These are phyloP conservation scores for Rhingia campestris DNA, from an alignment of 2,888 invertebrate species.

Conservation along the genomic window DNA sequence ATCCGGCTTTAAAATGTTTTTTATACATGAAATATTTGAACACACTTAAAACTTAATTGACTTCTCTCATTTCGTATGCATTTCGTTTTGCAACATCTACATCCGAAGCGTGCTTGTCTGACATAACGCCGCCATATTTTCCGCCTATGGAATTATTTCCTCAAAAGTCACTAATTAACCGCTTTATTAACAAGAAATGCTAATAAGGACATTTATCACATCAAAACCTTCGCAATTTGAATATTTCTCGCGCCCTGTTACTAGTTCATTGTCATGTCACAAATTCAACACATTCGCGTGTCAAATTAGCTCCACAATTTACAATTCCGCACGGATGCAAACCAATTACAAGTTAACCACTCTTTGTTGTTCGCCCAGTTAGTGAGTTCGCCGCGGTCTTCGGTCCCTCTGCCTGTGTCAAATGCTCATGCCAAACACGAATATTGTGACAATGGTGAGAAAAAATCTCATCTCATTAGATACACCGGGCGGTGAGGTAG, in stretches of 20 bases:
- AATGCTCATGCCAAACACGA: slow-evolving; percentile 60
- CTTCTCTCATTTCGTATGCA: too few species aligned
- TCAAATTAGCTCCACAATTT: slow-evolving; percentile 64
- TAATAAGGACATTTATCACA: slow-evolving; percentile 58
- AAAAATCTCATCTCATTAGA: slow-evolving; percentile 69
- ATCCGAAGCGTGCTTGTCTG: too few species aligned
- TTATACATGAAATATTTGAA: too few species aligned
- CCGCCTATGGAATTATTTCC: slow-evolving; percentile 11
- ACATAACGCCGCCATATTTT: too few species aligned
- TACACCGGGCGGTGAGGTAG: slow-evolving; percentile 19
- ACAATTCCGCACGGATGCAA: slow-evolving; percentile 70
- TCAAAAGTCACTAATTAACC: slow-evolving; percentile 41
- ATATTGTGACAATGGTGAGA: slow-evolving; percentile 70
- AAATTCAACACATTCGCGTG: slow-evolving; percentile 65
- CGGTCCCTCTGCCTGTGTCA: slow-evolving; percentile 26
- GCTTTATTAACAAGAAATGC: slow-evolving; percentile 42
- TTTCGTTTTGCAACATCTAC: too few species aligned
- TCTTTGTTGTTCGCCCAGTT: slow-evolving; percentile 30
- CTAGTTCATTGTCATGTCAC: slow-evolving; percentile 71
- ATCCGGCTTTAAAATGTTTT: too few species aligned
- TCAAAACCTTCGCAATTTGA: slow-evolving; percentile 39
- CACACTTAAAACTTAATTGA: too few species aligned
- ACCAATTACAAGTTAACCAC: slow-evolving; percentile 59
- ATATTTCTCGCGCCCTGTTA: slow-evolving; percentile 47
- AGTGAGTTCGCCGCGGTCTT: not conserved